Base-by-base conservation (phyloP, 1,140 invertebrate species). In the Bactericera cockerelli region DNA sequence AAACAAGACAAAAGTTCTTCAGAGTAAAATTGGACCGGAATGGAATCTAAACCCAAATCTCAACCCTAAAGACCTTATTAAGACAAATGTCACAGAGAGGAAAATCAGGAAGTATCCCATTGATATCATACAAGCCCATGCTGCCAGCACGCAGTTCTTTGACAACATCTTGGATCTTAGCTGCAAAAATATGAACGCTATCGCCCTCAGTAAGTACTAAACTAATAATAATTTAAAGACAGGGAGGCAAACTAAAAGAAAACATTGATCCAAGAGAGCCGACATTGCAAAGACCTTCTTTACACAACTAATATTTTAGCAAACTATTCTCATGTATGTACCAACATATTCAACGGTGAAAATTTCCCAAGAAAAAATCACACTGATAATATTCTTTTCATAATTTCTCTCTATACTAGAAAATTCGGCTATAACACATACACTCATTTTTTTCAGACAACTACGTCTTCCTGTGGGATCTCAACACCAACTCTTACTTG, bases 391-490 rank as follows among this genome's bases (percentile, higher is more conserved):
- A n/a, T n/a, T n/a, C n/a, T n/a, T n/a, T n/a, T n/a, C n/a, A n/a
- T n/a, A n/a, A n/a, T n/a, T n/a, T n/a, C n/a, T n/a, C n/a, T n/a
- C n/a, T n/a, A n/a, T n/a, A n/a, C n/a, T n/a, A n/a, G n/a, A n/a
- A n/a, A n/a, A n/a, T n/a, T n/a, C n/a, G n/a, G n/a, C n/a, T n/a
- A n/a, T n/a, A n/a, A n/a, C n/a, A n/a, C n/a, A n/a, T n/a, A n/a
- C n/a, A n/a, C n/a, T n/a, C n/a, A n/a, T n/a, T 31, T 4, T n/a
- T n/a, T 49, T 49, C 42, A 49, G 42, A 22, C n/a, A 49, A 49
- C 42, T 49, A 49, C 19, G 42, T 49, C n/a, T 49, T 49, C 42
- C 22, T 49, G 3, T 49, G 42, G 42, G 42, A 49, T n/a, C 22
- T 49, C 8, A 49, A 49, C 22, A 49, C 42, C 22, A 16, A 22